Evolutionary conservation across 1,140 invertebrate genomes (phyloP).

Genomic region (Temnothorax longispinosus): DNA sequence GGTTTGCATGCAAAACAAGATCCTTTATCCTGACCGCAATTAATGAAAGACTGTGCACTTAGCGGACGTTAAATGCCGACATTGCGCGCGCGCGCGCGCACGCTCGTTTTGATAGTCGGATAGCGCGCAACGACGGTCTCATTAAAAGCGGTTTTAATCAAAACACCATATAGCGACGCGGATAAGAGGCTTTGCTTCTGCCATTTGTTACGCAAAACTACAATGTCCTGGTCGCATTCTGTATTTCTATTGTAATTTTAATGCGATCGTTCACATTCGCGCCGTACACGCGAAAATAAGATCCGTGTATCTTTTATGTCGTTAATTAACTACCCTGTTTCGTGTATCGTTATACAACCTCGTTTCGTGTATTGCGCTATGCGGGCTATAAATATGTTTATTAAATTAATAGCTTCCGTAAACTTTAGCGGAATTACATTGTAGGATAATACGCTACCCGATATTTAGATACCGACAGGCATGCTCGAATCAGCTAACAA

Average conservation of each 20-base stretch:
- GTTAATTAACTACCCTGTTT: neutral
- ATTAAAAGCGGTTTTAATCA: conserved; percentile 54
- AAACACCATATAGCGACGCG: conserved; percentile 16
- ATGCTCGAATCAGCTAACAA: neutral
- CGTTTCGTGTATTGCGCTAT: neutral
- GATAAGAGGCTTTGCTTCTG: conserved; percentile 44
- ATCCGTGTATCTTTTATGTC: neutral
- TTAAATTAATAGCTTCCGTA: conserved; percentile 19
- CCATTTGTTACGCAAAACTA: conserved; percentile 50
- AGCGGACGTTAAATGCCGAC: neutral
- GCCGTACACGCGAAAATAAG: neutral
- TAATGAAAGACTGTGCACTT: conserved; percentile 37
- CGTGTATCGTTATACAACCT: neutral
- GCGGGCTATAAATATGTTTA: conserved; percentile 1
- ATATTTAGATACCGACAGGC: neutral
- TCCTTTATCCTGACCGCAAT: conserved; percentile 42
- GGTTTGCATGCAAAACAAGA: conserved; percentile 31
- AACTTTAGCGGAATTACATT: conserved; percentile 14
- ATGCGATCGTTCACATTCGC: conserved; percentile 16
- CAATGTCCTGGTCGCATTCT: neutral
- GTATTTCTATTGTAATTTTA: conserved; percentile 38
- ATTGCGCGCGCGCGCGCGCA: neutral
- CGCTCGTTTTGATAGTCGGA: neutral
- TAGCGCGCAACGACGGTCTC: conserved; percentile 6
- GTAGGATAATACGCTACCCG: neutral